These are phyloP conservation scores for Dastarcus helophoroides DNA, from an alignment of 2,888 invertebrate genomes.

Conservation along the genomic window DNA sequence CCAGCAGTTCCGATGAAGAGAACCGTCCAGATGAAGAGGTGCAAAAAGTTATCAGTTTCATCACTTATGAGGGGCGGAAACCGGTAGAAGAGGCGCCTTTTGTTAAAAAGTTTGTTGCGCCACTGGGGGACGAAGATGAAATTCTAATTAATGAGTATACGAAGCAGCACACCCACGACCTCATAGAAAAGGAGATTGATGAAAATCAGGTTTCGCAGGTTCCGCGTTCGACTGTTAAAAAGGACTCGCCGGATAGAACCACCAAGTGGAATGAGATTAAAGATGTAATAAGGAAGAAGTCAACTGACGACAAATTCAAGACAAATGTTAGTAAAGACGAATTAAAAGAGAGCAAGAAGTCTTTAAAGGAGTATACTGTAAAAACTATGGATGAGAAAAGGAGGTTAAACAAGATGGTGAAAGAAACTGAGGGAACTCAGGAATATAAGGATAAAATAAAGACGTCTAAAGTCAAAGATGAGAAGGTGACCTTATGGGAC, in stretches of 20 bases:
- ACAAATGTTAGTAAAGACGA: too few species aligned
- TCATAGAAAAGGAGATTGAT: constrained; percentile 19
- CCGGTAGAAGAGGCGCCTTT: constrained; percentile 30
- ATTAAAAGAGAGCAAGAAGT: too few species aligned
- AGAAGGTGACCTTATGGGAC: constrained; percentile 18
- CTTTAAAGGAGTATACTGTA: too few species aligned
- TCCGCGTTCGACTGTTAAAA: neutral
- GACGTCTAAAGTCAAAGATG: too few species aligned
- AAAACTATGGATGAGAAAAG: too few species aligned
- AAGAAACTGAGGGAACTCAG: too few species aligned
- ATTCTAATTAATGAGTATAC: constrained; percentile 17
- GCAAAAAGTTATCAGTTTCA: constrained; percentile 8
- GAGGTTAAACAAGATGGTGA: too few species aligned
- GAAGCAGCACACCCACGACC: constrained; percentile 15
- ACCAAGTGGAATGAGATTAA: too few species aligned
- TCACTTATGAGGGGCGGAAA: constrained; percentile 18
- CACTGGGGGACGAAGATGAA: constrained; percentile 27
- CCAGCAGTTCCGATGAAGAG: constrained; percentile 14
- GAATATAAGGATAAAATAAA: too few species aligned
- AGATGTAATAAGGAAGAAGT: too few species aligned
- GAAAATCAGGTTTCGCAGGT: constrained; percentile 13
- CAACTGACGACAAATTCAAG: too few species aligned
- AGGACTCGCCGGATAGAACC: too few species aligned
- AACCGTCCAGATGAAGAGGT: constrained; percentile 12
- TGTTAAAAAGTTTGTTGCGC: constrained; percentile 26